These are phyloP conservation scores for Epistrophella euchroma DNA, from an alignment of 2,888 invertebrate genomes.

Conservation along the genomic window DNA sequence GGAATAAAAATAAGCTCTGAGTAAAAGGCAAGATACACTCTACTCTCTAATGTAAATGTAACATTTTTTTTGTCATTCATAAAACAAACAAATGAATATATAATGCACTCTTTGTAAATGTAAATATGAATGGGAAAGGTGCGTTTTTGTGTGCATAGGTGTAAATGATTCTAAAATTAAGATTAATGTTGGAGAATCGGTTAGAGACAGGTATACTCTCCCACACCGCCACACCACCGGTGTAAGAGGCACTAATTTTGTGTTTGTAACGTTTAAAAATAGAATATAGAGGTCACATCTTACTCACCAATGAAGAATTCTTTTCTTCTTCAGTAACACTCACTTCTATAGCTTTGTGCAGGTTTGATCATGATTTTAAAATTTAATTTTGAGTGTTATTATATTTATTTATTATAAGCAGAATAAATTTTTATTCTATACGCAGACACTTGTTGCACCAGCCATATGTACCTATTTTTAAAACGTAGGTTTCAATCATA, in stretches of 20 bases:
- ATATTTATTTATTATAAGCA: neutral
- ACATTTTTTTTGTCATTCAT: constrained; percentile 13
- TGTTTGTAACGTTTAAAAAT: constrained; percentile 23
- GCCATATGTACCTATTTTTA: too few species aligned
- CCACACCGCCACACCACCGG: constrained; percentile 6
- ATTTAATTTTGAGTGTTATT: neutral
- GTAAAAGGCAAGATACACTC: constrained; percentile 22
- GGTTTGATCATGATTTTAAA: neutral
- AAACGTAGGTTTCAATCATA: too few species aligned
- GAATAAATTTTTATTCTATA: neutral
- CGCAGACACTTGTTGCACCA: neutral
- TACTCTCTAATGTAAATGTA: constrained; percentile 9
- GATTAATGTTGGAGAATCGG: neutral
- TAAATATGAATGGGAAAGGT: constrained; percentile 9
- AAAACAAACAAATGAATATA: neutral
- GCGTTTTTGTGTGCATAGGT: neutral
- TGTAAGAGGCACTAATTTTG: neutral
- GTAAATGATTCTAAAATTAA: constrained; percentile 9
- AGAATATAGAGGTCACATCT: constrained; percentile 20
- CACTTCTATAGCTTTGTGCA: neutral
- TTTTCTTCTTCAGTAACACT: neutral
- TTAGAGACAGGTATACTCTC: neutral
- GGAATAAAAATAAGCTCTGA: constrained; percentile 36
- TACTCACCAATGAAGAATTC: neutral
- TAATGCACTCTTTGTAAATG: constrained; percentile 15